Evolutionary conservation across 2,797 vertebrate species (phyloP), one percentile per base, ranked within the genome.

Genomic region (Parauchenoglanis punctatus): DNA sequence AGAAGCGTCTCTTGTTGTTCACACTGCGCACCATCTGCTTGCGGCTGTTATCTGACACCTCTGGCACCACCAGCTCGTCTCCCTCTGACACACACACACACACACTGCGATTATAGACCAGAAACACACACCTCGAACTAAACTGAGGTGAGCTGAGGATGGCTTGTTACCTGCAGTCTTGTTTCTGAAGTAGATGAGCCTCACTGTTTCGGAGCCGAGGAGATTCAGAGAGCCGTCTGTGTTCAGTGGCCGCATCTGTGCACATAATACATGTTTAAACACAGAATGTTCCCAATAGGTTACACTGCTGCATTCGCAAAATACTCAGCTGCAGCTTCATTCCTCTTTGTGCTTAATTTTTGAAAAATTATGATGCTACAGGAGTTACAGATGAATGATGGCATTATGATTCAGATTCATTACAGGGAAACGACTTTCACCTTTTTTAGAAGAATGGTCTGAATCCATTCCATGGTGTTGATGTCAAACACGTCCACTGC

Each of bases 401-500:
- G 1, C 10, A 35, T 35, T 31, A 54, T 15, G 25, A 77, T 28
- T n/a, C 20, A 5, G 10, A 35, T 17, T 54, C n/a, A 31, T 77
- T 54, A 18, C 17, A 25, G 25, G 75, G 6, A 12, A 83, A 15
- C 11, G 12, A 23, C 4, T 1, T n/a, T 20, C 13, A 99, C 99
- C 97, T 99, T 99, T 92, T 99, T 99, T 40, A 99, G 96, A 44
- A 98, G 97, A 89, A 99, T 96, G 89, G 98, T 98, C 93, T 99
- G 99, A 90, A 99, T 99, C 99, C 99, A 99, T 90, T 99, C 99
- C 98, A 99, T 99, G 80, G 97, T 98, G 94, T 99, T 99, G 91
- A 99, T 97, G 0, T 99, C 97, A 0, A 99, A 99, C 90, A 99
- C 94, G 88, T 99, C 99, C n/a, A 99, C 96, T 0, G 98, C 97